Conservation (phyloP, 2,888 invertebrate genomes). For the Parnassius apollo region DNA sequence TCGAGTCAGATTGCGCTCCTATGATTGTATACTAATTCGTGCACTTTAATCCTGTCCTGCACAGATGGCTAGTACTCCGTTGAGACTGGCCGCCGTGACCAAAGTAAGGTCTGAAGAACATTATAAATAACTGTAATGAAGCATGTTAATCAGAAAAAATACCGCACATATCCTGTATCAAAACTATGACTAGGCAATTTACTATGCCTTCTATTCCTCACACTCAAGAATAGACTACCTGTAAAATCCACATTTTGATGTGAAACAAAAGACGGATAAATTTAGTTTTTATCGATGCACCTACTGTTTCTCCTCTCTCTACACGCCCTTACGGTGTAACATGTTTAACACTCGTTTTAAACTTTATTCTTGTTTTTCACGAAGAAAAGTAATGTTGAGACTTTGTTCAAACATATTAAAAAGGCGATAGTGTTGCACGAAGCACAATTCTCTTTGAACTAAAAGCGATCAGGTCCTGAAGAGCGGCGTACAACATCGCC, state of each 20-base stretch:
- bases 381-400: neutral
- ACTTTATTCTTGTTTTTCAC: neutral
- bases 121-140: no score
- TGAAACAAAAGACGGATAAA: neutral
- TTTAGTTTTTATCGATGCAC: neutral
- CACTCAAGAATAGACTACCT: neutral
- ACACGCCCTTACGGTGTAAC: neutral
- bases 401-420: constrained; percentile 7
- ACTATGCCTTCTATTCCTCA: no score
- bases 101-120: no score
- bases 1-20: no score
- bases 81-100: no score
- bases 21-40: no score
- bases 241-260: neutral
- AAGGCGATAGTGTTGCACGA: constrained; percentile 4
- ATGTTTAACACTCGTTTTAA: neutral
- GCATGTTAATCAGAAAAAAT: no score
- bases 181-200: no score
- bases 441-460: constrained; percentile 16
- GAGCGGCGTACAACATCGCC: constrained; percentile 2
- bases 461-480: constrained; percentile 11
- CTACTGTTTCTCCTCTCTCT: neutral
- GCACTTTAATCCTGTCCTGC: no score
- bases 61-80: no score
- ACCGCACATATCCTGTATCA: no score